Conservation (phyloP, 92 coral and sea anemone genomes). For the Plumapathes pennacea region DNA sequence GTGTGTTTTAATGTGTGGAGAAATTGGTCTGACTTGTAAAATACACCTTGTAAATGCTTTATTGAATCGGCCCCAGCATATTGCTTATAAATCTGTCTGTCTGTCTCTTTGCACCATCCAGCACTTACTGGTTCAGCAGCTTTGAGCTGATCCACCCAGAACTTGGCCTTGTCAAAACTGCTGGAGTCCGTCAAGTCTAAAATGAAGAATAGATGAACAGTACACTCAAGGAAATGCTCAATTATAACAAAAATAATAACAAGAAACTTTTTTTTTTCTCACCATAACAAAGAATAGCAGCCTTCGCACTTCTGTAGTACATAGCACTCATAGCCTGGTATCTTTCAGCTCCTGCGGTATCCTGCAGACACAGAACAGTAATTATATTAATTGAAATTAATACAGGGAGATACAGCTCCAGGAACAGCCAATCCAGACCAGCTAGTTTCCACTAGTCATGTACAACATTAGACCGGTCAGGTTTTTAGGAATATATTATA, state of each 20-base stretch:
- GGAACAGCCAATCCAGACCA: too few species aligned
- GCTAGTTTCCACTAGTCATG: too few species aligned
- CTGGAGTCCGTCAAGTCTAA: slow-evolving; percentile 78
- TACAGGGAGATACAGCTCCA: too few species aligned
- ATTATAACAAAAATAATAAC: neutral
- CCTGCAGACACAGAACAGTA: slow-evolving; percentile 50
- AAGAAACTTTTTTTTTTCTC: slow-evolving; percentile 11
- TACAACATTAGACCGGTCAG: too few species aligned
- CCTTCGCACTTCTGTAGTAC: slow-evolving; percentile 98
- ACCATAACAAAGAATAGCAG: slow-evolving; percentile 96
- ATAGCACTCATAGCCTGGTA: slow-evolving; percentile 99
- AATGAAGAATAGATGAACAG: neutral
- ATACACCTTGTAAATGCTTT: too few species aligned
- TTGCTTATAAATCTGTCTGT: neutral
- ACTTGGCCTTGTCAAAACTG: slow-evolving; percentile 92
- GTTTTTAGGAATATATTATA: too few species aligned
- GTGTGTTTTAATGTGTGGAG: too few species aligned
- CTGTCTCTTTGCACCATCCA: too few species aligned
- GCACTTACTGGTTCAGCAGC: slow-evolving; percentile 88
- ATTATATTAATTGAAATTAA: too few species aligned
- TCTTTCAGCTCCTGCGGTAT: slow-evolving; percentile 98
- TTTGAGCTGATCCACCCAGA: slow-evolving; percentile 91
- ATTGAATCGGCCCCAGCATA: too few species aligned
- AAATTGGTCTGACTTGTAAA: too few species aligned
- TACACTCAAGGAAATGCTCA: too few species aligned